These are phyloP conservation scores for Miniopterus natalensis DNA, from an alignment of 2,113 vertebrate genomes.

Conservation along the genomic window DNA sequence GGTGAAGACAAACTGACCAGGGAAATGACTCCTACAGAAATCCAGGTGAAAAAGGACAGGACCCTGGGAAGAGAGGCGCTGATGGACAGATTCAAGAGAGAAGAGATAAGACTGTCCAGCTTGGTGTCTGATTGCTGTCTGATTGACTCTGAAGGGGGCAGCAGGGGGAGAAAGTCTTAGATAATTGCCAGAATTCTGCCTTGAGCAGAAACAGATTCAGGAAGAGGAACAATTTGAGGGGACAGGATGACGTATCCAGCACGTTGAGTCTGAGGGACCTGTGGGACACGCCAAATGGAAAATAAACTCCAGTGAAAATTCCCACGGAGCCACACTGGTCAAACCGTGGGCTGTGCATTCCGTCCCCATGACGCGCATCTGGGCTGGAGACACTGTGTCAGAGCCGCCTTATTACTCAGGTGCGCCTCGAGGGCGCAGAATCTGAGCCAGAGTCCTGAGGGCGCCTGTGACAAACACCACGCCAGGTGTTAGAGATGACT, in stretches of 20 bases:
- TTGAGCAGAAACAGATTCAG: conserved; percentile 38
- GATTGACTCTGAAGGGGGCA: neutral
- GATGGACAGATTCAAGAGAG: neutral
- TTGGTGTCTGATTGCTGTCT: neutral
- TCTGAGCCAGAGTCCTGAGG: conserved; percentile 1
- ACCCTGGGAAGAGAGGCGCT: neutral
- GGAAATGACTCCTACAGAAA: neutral
- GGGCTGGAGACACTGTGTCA: rapidly evolving
- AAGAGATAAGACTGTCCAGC: neutral
- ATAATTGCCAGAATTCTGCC: conserved; percentile 37
- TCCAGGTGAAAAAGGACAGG: neutral
- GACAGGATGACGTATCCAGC: neutral
- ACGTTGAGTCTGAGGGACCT: neutral
- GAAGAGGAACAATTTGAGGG: conserved; percentile 27
- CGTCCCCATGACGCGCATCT: neutral
- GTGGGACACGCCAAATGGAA: neutral
- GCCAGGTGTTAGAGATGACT: conserved; percentile 75
- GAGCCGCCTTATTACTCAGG: conserved; percentile 36
- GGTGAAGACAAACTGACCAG: neutral
- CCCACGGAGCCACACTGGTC: conserved; percentile 23
- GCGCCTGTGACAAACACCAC: neutral
- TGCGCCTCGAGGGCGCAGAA: conserved; percentile 41
- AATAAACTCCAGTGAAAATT: neutral
- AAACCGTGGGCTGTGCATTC: conserved; percentile 12
- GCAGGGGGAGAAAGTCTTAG: neutral